Evolutionary conservation across 2,888 invertebrate genomes (phyloP), one percentile per base, ranked within the genome.

Genomic region (Diogma glabrata): DNA sequence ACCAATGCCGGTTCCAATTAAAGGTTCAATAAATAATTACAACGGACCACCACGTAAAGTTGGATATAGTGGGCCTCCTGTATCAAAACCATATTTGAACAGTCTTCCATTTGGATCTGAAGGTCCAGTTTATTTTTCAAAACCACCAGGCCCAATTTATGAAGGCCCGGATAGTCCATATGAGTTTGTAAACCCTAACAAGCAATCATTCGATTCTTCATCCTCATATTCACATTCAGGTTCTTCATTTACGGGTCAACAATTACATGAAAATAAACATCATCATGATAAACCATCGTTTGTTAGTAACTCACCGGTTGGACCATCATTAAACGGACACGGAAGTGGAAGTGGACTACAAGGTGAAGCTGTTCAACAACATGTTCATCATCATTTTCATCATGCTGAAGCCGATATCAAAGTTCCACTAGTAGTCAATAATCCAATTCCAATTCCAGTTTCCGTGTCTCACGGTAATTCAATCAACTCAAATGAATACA

Each of bases 301-400:
- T 30, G 62, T 67, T 12, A 64, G 69, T 2, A 66, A 66, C 51
- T 63, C 65, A 14, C 65, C 64, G 56, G 64, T 64, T 40, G 65
- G 65, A 22, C 55, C 61, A 22, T 64, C 63, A 1, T 23, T 30
- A 22, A 36, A 52, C 22, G 48, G 33, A 26, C 40, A 49, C 17
- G 55, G 53, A 12, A 57, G 59, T 33, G 43, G 51, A n/a, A 26
- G 46, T 17, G 16, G 40, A 6, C 56, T 51, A 12, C 53, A 56
- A 7, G 58, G 58, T n/a, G 58, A 57, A 47, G 53, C 66, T 16
- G 67, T 69, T 47, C 86, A 87, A 60, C 85, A 88, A 63, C 89
- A 89, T 61, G 82, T 88, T 5, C 89, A 89, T 64, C 89, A 89
- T 67, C 89, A 90, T 62, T 87, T 81, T 61, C 88, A 87, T 56